phyloP scores from a whole-genome alignment of 37 sponge, comb jelly and placozoan species.

The Theonella swinhoei region DNA sequence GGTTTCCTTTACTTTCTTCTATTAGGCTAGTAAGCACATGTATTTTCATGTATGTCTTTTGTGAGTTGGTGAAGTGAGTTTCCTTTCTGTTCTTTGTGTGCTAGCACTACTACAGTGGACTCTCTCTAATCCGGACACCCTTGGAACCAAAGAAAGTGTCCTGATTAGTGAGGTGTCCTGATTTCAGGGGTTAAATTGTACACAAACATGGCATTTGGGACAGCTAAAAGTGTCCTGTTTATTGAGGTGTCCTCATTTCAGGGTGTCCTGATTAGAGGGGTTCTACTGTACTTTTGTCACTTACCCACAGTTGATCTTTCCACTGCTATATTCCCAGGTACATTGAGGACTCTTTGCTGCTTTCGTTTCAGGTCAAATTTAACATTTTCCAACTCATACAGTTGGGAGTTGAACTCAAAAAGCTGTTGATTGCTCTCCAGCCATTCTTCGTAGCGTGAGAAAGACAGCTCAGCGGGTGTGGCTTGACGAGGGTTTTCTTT shows the following conservation, averaged over 20 bases:
- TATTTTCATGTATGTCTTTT: too few relatives aligned
- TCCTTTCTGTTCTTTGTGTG: too few relatives aligned
- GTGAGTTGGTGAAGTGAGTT: too few relatives aligned
- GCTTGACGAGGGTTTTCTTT: conserved; percentile 14
- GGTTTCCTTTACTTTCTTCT: too few relatives aligned
- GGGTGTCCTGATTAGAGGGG: too few relatives aligned
- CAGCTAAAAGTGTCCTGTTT: neutral
- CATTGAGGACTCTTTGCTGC: neutral
- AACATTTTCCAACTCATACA: conserved; percentile 50
- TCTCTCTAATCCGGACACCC: too few relatives aligned
- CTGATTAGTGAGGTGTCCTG: neutral
- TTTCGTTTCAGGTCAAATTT: conserved; percentile 39
- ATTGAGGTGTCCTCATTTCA: too few relatives aligned
- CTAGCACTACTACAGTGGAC: too few relatives aligned
- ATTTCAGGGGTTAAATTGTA: neutral
- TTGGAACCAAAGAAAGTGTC: too few relatives aligned
- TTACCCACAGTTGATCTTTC: neutral
- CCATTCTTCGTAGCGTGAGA: conserved; percentile 56
- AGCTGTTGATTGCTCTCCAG: conserved; percentile 49
- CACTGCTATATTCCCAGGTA: neutral
- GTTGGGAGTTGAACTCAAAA: conserved; percentile 46
- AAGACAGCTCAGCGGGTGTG: conserved; percentile 29
- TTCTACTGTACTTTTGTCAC: too few relatives aligned
- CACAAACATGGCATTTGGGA: neutral
- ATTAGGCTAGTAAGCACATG: too few relatives aligned